Base-by-base conservation (phyloP, 2,113 vertebrate species). In the Agapornis roseicollis region DNA sequence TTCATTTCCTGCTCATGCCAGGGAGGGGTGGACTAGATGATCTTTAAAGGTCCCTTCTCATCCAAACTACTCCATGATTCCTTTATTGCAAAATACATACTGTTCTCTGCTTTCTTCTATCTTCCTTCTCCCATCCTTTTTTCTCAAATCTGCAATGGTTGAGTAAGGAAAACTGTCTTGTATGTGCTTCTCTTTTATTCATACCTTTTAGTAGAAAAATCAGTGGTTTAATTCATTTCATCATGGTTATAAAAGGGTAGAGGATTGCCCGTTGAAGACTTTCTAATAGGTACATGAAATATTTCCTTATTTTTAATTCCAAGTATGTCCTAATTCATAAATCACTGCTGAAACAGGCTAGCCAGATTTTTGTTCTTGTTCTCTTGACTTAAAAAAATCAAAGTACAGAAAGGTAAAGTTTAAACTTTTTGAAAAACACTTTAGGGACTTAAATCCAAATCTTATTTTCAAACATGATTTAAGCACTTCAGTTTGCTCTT, bases 1-100 rank as follows among this genome's bases (percentile, higher is more conserved):
- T 76, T 82, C 58, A 13, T 88, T 96, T 92, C 42, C 88, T 88
- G 66, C 47, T 76, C 33, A 6, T 76, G 65, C 63, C 13, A 5
- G 64, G 42, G 60, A 37, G 8, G 42, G 25, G 29, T 50, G 9
- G 64, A 85, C 41, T 58, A n/a, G 69, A 2, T 85, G 71, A 90
- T 93, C 52, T 94, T 93, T 96, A 96, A 96, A 96, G 93, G 94
- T 96, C 66, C 74, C 76, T 90, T 83, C 33, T 8, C 2, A 76
- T 71, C 88, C 82, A 85, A 50, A 64, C 60, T 35, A 15, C 65
- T 47, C 85, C 33, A 4, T 83, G 76, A 25, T 88, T 90, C 72
- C 63, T 44, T 80, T 39, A 28, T n/a, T 85, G 74, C 86, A 84
- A 53, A 92, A 78, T 84, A 19, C 41, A 41, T 52, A 20, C 41